Conservation (phyloP, 2,797 vertebrate genomes). For the Ctenopoma multispine region DNA sequence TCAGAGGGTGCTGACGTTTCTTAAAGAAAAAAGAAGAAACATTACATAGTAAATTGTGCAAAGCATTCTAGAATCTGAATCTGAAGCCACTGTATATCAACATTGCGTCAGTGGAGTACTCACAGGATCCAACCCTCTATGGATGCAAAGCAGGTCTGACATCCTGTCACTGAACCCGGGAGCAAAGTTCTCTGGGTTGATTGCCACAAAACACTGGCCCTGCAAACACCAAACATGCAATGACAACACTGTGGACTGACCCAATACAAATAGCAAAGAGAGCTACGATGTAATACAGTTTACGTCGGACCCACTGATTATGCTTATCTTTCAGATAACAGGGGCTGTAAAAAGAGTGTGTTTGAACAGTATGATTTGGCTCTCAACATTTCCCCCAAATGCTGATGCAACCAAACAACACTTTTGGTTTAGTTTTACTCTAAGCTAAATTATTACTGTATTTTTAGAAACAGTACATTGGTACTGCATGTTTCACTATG, state of each 20-base stretch:
- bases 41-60: no score
- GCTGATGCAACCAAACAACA: no score
- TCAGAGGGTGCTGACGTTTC: no score
- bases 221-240: constrained; percentile 36
- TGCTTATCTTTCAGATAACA: constrained; percentile 38
- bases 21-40: no score
- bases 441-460: no score
- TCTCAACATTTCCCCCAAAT: background rate
- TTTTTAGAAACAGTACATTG: no score
- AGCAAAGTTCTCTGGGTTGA: constrained; percentile 85
- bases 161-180: constrained; percentile 80
- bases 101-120: constrained; percentile 55
- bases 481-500: no score
- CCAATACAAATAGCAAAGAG: constrained; percentile 9
- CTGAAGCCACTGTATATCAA: background rate
- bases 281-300: fast-evolving
- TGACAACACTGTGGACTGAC: constrained; percentile 10
- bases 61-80: background rate
- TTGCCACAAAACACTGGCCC: constrained; percentile 86
- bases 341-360: background rate
- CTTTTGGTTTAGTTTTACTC: no score
- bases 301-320: background rate
- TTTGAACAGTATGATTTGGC: background rate
- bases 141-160: constrained; percentile 82
- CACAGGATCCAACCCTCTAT: constrained; percentile 79